Base-by-base conservation (phyloP, 2,888 invertebrate genomes). In the Epinotia bilunana region DNA sequence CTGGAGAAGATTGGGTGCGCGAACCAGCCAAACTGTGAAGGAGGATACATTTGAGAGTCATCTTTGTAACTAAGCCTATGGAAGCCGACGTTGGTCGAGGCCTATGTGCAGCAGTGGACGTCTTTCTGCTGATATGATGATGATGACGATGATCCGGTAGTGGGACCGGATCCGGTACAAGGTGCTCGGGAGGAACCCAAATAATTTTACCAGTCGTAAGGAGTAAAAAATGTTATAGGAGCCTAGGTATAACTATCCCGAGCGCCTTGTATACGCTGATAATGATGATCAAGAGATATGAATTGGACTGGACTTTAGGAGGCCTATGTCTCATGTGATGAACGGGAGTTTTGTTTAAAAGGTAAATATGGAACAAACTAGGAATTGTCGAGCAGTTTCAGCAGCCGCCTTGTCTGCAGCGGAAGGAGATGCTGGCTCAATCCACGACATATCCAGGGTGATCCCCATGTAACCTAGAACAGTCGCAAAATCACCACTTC, bases 1-100 rank as follows among this genome's bases (percentile, higher is more conserved):
- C 88, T 85, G 0, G 95, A 94, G 84, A 95, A 95, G 53, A 97
- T 95, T 1, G 97, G 96, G 85, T 96, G 93, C 0, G 95, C 95
- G 82, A 95, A 96, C 96, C 96, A 96, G 46, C 96, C 96, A 70
- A 95, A 91, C 95, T 95, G 86, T 62, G 90, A 92, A 78, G 53
- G 46, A 64, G 53, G 33, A 69, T 12, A 1, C 13, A 28, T 5
- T 69, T 7, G 28, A 55, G 39, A 16, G 23, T 46, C 46, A 16
- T 12, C 20, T 7, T 18, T 7, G 18, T 33, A 33, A 33, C 33
- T 7, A 33, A 33, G 33, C 33, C 33, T 33, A 33, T 33, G 2
- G 3, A 28, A 28, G 23, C 23, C 3, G 3, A 28, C 23, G 23
- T 28, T 28, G 23, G 23, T 28, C 23, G 23, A 28, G 23, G 23